These are phyloP conservation scores for Ploceus nigricollis DNA, from an alignment of 2,113 vertebrate species.

Conservation along the genomic window DNA sequence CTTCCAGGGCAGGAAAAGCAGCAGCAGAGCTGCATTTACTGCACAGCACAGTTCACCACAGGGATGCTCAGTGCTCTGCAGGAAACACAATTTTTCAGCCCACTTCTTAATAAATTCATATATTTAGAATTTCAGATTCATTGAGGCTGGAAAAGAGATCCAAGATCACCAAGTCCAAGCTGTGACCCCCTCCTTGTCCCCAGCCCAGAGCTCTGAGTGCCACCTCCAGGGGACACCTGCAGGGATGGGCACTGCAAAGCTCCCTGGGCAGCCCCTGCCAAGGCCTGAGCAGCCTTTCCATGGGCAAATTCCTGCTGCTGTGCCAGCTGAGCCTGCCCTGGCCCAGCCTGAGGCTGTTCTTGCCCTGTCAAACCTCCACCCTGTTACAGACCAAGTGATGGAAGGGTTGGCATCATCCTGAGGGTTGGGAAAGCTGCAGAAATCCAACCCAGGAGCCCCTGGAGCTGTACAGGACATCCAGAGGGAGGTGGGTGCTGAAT, in stretches of 20 bases:
- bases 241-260: neutral
- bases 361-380: neutral
- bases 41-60: neutral
- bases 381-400: neutral
- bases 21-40: neutral
- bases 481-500: neutral
- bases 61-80: neutral
- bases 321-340: neutral
- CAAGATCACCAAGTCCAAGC: fast-evolving
- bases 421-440: neutral
- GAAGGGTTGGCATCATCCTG: neutral
- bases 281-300: neutral
- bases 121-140: neutral
- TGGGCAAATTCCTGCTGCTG: neutral
- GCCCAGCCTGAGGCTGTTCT: neutral
- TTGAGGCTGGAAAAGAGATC: neutral
- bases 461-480: neutral
- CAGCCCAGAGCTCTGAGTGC: neutral
- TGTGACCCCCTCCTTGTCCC: neutral
- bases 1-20: neutral
- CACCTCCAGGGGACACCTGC: neutral
- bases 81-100: neutral
- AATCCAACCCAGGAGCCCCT: neutral
- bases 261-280: neutral
- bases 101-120: neutral